Evolutionary conservation across 2,113 vertebrate species (phyloP), one percentile per base, ranked within the genome.

Genomic region (Sarotherodon lohbergeri): DNA sequence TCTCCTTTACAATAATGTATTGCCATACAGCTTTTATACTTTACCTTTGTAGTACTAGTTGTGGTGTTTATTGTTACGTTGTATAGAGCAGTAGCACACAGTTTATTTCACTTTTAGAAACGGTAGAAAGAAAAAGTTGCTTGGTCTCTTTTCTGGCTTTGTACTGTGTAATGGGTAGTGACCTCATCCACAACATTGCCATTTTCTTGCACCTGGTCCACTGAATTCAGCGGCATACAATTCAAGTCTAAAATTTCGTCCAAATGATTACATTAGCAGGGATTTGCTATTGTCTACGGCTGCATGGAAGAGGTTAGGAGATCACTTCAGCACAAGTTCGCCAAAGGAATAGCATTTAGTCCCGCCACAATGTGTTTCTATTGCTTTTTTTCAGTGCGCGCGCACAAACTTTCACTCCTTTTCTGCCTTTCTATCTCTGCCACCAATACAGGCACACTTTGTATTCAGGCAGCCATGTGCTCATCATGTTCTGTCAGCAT

Each of bases 401-500:
- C 81, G 71, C 76, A 84, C 50, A 85, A 41, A 68, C 54, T 29
- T 87, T 82, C 84, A 36, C 32, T 76, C 80, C 46, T 24, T 9
- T 85, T 86, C 78, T 13, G 12, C 36, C 39, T 76, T 85, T 91
- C 85, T 92, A 84, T 94, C 91, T 93, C 68, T 71, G 27, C 79
- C 54, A 83, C 80, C 81, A 89, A 87, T 22, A 59, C 80, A 87
- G 82, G 52, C 82, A 50, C 88, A 90, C 79, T 94, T 91, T 93
- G 91, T 94, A 92, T 93, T 94, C 92, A 89, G 90, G 55, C 80
- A 81, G 84, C 86, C 88, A 80, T 83, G 89, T 87, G 90, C 89
- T 92, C 88, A 48, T 94, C 89, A 88, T 93, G 93, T 94, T 92
- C 85, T 92, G 91, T 92, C 93, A 91, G 89, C 82, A 90, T 93